Evolutionary conservation across 1,140 invertebrate species (phyloP).

Genomic region (Papilio polytes): DNA sequence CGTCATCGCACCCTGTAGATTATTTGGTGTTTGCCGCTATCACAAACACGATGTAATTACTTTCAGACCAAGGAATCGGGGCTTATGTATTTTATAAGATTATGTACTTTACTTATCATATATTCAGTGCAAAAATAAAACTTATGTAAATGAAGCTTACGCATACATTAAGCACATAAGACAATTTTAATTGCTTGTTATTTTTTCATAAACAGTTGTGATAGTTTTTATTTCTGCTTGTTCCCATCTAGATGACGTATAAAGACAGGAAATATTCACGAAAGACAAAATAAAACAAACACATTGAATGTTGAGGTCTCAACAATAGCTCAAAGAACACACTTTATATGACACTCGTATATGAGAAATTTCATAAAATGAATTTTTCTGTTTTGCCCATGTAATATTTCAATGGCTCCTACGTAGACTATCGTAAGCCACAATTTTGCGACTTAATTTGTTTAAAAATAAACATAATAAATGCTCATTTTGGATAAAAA

Average conservation of each 20-base stretch:
- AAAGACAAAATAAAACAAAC: neutral
- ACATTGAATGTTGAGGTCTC: too few species aligned
- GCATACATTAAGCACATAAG: slow-evolving; percentile 3
- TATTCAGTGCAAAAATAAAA: neutral
- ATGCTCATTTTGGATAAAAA: too few species aligned
- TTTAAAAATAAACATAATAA: too few species aligned
- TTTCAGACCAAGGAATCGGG: neutral
- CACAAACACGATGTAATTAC: neutral
- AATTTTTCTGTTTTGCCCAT: too few species aligned
- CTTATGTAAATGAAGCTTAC: slow-evolving; percentile 9
- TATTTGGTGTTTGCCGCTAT: neutral
- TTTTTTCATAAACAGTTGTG: neutral
- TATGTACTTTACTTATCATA: slow-evolving; percentile 11
- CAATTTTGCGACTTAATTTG: too few species aligned
- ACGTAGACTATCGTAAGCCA: too few species aligned
- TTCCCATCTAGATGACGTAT: neutral
- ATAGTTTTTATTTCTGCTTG: too few species aligned
- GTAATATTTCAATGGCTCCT: too few species aligned
- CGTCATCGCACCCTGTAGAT: neutral
- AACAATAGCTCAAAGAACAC: neutral
- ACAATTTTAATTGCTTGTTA: neutral
- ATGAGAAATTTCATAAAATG: too few species aligned
- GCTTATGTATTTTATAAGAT: slow-evolving; percentile 1
- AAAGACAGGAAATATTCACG: neutral
- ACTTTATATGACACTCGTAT: neutral